Conservation (phyloP, 2,797 vertebrate genomes). For the Neopelma chrysocephalum region DNA sequence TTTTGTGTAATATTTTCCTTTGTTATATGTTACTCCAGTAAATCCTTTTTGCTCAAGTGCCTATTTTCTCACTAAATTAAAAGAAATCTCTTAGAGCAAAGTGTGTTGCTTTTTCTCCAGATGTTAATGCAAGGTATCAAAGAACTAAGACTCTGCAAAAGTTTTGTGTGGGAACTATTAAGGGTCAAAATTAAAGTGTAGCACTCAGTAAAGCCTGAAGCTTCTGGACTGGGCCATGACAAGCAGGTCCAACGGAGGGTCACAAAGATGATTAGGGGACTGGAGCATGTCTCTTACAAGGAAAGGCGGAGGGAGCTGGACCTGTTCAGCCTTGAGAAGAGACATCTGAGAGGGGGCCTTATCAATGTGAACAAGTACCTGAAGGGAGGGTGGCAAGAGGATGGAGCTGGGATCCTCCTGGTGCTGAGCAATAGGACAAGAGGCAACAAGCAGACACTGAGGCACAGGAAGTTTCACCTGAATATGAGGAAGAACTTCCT, state of each 20-base stretch:
- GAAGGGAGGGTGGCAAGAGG: background rate
- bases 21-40: background rate
- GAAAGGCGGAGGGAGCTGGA: background rate
- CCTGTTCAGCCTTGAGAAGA: background rate
- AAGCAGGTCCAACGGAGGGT: rapidly evolving
- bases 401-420: background rate
- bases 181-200: too few relatives aligned
- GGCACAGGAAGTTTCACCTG: background rate
- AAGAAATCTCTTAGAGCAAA: background rate
- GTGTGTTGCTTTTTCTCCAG: background rate
- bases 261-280: background rate
- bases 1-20: background rate
- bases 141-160: background rate
- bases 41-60: background rate
- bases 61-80: background rate
- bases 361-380: background rate
- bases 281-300: background rate
- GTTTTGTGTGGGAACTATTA: background rate
- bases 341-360: background rate
- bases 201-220: too few relatives aligned
- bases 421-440: background rate
- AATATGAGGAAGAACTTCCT: background rate
- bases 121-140: background rate
- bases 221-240: too few relatives aligned
- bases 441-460: background rate